Percentiles rank a stretch among this genome's conserved stretches.
Evolutionary conservation across 2,888 invertebrate genomes (phyloP).

Genomic region (Osedax frankpressi): DNA sequence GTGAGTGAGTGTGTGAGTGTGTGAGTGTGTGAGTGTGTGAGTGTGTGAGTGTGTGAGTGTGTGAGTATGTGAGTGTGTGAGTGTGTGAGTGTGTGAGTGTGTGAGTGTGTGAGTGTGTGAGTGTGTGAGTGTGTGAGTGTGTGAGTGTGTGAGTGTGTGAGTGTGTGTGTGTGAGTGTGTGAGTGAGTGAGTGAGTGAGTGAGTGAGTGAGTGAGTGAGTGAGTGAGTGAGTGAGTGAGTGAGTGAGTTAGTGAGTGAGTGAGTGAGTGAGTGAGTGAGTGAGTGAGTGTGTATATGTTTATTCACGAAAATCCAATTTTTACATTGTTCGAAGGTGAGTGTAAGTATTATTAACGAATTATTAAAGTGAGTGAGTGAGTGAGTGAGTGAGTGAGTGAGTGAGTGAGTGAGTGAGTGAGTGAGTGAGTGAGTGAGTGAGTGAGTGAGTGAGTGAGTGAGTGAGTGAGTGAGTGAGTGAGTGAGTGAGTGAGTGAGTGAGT

Average conservation of each 20-base stretch:
- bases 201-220: background rate
- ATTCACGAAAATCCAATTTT: too few species aligned
- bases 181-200: background rate
- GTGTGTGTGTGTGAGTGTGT: background rate
- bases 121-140: background rate
- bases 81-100: background rate
- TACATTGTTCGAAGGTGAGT: too few species aligned
- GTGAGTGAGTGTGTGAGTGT: background rate
- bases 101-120: background rate
- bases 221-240: background rate
- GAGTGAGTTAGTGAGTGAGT: too few species aligned
- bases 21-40: background rate
- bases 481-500: too few species aligned
- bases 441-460: slow-evolving; percentile 24
- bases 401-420: slow-evolving; percentile 21
- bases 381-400: slow-evolving; percentile 1
- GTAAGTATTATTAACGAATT: background rate
- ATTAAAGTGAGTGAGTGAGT: background rate
- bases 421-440: slow-evolving; percentile 24
- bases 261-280: background rate
- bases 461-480: slow-evolving; percentile 19
- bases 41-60: background rate
- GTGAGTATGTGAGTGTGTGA: too few species aligned
- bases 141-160: background rate
- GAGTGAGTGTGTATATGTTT: background rate